Conservation (phyloP, 2,113 vertebrate species). For the Takifugu bimaculatus region DNA sequence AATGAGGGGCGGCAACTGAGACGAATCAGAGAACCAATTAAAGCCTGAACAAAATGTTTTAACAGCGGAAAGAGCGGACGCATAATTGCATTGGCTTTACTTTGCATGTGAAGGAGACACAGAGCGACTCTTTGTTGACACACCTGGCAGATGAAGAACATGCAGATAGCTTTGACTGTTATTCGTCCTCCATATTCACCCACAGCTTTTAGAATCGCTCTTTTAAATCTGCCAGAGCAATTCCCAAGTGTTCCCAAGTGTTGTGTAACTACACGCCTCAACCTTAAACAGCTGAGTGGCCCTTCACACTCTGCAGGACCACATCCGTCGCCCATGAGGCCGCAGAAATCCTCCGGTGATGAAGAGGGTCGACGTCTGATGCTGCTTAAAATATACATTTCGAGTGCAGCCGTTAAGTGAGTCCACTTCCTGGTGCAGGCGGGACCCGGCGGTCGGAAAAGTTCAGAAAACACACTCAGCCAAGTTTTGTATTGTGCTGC, state of each 20-base stretch:
- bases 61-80: constrained; percentile 21
- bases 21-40: constrained; percentile 31
- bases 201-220: constrained; percentile 88
- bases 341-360: not conserved
- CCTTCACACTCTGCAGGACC: not conserved
- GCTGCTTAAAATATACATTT: not conserved
- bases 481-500: not conserved
- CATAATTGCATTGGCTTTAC: constrained; percentile 72
- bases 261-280: constrained; percentile 78
- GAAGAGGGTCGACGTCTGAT: not conserved
- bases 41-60: constrained; percentile 47
- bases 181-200: constrained; percentile 80
- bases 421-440: not conserved
- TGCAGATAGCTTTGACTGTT: constrained; percentile 83
- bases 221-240: constrained; percentile 85
- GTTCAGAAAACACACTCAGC: not conserved
- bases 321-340: not conserved
- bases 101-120: constrained; percentile 77
- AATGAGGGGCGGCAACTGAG: constrained; percentile 35
- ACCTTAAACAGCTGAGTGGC: constrained; percentile 39
- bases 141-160: constrained; percentile 89
- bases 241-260: constrained; percentile 76
- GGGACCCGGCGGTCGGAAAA: not conserved
- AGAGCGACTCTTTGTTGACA: constrained; percentile 79
- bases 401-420: no score